phyloP scores from a whole-genome alignment of 2,797 vertebrate species.

The Oreochromis grahami region DNA sequence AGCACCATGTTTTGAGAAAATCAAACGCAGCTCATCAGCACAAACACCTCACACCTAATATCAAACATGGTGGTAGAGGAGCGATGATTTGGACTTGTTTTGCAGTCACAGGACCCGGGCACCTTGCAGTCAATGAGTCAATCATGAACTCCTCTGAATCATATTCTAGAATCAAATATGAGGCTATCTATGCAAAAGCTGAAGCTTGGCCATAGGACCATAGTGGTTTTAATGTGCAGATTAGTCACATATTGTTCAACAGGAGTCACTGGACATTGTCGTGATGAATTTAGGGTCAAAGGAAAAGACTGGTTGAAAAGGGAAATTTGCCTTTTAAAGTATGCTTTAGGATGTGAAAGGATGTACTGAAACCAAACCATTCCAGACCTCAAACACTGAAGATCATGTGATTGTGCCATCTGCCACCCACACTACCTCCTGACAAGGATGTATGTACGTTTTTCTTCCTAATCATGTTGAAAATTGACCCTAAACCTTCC shows the following conservation, averaged over 20 bases:
- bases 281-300: background rate
- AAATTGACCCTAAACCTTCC: background rate
- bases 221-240: background rate
- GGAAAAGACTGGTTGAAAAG: background rate
- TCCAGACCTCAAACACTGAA: background rate
- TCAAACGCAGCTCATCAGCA: background rate
- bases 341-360: background rate
- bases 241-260: background rate
- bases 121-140: background rate
- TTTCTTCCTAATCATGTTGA: background rate
- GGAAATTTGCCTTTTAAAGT: background rate
- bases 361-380: background rate
- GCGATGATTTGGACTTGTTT: accelerated
- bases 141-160: background rate
- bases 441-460: background rate
- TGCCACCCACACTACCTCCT: background rate
- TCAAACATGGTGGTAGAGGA: background rate
- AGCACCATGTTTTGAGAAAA: background rate
- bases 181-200: background rate
- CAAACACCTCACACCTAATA: background rate
- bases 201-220: background rate
- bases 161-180: accelerated
- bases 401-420: background rate
- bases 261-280: background rate
- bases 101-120: background rate